A percentile compares a stretch with the other conserved stretches of the same genome.
phyloP scores from a whole-genome alignment of 2,113 vertebrate species.

The Pachyramphus minor region DNA sequence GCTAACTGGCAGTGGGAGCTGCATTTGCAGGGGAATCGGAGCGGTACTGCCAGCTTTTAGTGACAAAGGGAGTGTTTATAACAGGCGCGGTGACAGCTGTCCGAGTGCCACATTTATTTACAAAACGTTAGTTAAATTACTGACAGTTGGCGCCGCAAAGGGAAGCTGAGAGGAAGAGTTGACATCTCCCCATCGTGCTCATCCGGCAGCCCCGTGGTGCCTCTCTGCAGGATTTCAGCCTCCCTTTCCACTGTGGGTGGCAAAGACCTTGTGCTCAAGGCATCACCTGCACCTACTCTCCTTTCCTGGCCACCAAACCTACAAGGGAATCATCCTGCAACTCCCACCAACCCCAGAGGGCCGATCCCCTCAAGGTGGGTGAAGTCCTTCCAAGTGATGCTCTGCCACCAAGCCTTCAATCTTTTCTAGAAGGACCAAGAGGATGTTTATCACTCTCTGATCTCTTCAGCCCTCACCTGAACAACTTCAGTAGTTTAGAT shows the following conservation, averaged over 20 bases:
- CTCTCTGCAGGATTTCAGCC: not conserved
- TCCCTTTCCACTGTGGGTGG: not conserved
- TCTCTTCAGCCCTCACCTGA: not conserved
- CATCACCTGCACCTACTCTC: not conserved
- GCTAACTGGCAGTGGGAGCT: constrained; percentile 55
- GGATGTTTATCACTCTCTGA: not conserved
- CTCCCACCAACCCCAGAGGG: fast-evolving
- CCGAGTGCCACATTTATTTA: constrained; percentile 77
- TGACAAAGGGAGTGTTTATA: constrained; percentile 74
- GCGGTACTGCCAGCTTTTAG: constrained; percentile 54
- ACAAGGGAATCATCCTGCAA: fast-evolving
- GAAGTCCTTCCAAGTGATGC: not conserved
- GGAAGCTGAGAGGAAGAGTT: constrained; percentile 63
- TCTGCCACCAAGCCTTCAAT: fast-evolving
- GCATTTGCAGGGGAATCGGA: constrained; percentile 43
- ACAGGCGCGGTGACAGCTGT: constrained; percentile 75
- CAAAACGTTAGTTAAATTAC: constrained; percentile 77
- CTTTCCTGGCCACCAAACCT: not conserved
- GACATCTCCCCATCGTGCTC: constrained; percentile 43
- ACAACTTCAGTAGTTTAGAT: not conserved
- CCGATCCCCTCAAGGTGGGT: not conserved
- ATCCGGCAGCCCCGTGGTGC: not conserved
- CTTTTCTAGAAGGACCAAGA: not conserved
- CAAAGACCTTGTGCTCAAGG: not conserved
- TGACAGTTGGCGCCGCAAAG: constrained; percentile 70